Conservation (phyloP, 2,797 vertebrate genomes). For the Coccyzus lansbergi region DNA sequence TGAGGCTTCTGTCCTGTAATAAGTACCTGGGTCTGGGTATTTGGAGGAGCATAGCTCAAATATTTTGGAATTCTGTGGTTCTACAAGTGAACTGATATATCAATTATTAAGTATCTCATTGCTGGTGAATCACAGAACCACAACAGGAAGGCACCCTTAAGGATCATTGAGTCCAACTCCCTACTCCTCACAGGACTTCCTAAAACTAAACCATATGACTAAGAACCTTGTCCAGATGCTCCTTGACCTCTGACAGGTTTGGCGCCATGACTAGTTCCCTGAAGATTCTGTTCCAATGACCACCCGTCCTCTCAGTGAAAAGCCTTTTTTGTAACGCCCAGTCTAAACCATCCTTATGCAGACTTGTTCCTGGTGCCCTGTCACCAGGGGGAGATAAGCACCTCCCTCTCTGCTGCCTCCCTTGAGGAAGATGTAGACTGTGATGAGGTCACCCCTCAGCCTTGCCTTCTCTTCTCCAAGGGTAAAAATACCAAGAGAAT, state of each 20-base stretch:
- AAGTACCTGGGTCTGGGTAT: background rate
- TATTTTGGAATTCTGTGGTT: background rate
- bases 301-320: accelerated
- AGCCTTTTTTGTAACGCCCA: background rate
- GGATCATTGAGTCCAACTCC: background rate
- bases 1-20: background rate
- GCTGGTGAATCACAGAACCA: background rate
- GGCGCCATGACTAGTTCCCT: background rate
- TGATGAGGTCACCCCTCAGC: background rate
- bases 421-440: background rate
- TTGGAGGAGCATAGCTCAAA: background rate
- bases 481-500: background rate
- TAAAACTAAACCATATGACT: background rate
- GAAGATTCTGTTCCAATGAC: background rate
- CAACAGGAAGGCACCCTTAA: background rate
- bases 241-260: background rate
- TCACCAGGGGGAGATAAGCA: background rate
- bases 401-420: accelerated
- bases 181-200: background rate
- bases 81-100: background rate
- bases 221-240: accelerated
- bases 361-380: accelerated
- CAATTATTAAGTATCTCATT: background rate
- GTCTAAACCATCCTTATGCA: background rate
- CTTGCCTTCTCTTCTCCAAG: background rate